Percentiles rank a stretch among this genome's conserved stretches.
Conservation (phyloP, 2,113 vertebrate genomes). For the Oostethus manadensis region DNA sequence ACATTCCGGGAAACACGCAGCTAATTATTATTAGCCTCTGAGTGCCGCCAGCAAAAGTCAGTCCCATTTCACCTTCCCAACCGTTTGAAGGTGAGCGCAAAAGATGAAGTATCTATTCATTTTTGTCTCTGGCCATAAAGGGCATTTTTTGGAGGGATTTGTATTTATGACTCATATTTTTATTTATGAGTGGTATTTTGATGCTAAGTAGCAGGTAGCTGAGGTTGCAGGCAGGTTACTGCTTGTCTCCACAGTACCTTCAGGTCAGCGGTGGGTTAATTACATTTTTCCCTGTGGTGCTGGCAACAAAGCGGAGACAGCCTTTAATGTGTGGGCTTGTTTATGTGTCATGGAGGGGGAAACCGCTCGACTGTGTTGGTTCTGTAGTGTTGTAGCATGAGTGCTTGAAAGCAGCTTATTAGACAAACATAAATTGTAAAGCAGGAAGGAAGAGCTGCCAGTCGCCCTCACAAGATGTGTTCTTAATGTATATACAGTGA, state of each 20-base stretch:
- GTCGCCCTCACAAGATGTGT: no score
- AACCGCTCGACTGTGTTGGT: constrained; percentile 12
- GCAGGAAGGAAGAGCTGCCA: no score
- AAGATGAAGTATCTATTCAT: not conserved
- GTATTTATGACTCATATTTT: constrained; percentile 1
- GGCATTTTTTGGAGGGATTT: constrained; percentile 50
- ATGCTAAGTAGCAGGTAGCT: constrained; percentile 18
- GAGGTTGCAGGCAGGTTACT: not conserved
- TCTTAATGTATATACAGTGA: no score
- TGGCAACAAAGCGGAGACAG: constrained; percentile 6
- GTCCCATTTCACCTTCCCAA: not conserved
- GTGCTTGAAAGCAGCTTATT: constrained; percentile 3
- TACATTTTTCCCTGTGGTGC: constrained; percentile 13
- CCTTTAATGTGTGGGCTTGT: not conserved
- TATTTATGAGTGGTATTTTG: constrained; percentile 49
- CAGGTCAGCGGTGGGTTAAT: constrained; percentile 35
- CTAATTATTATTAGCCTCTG: constrained; percentile 22
- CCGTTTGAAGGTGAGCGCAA: constrained; percentile 28
- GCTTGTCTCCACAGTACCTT: not conserved
- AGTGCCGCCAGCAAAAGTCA: constrained; percentile 20
- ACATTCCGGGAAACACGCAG: constrained; percentile 1
- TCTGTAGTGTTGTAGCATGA: constrained; percentile 10
- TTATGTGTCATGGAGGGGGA: not conserved
- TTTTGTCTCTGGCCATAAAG: constrained; percentile 15
- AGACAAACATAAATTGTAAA: not conserved